Base-by-base conservation (phyloP, 2,113 vertebrate species). In the Furnarius figulus region DNA sequence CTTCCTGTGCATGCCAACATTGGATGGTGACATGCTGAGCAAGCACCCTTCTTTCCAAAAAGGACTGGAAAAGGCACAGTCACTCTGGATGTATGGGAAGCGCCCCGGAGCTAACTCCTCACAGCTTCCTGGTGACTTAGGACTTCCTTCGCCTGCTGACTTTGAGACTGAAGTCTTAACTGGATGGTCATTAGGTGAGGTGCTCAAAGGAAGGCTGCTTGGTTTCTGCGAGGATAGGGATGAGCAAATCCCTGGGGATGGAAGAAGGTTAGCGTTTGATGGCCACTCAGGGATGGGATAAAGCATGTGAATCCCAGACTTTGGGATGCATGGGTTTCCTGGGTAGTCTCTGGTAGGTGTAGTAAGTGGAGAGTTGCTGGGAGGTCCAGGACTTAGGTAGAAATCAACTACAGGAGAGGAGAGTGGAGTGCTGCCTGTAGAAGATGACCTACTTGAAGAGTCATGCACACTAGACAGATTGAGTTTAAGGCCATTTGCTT, bases 401-500 rank as follows among this genome's bases (percentile, higher is more conserved):
- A 98, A 99, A 91, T 98, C 98, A 71, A 98, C 95, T 56, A 98
- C 96, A 85, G 99, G 98, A 49, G 99, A 99, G 3, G 99, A 98
- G n/a, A 99, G 97, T 1, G 98, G 98, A 84, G 98, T 98, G 85
- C 88, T 98, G 82, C 96, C 94, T 67, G 95, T 82, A 10, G 98
- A 98, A 44, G 98, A 97, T 33, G 98, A 95, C 28, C 96, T 97
- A 58, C 98, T 99, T 80, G 98, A 98, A 55, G 97, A 95, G 42
- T 99, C 99, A 78, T 97, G 97, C 75, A 98, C 91, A 20, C 97
- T 97, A 63, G 98, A 97, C 39, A 99, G 97, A 50, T 97, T 98
- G 93, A 99, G 97, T 85, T 99, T 99, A 67, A 99, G 98, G n/a
- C 99, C 99, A 47, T 99, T 99, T 66, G 99, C 98, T 96, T 98